phyloP scores from a whole-genome alignment of 2,888 invertebrate genomes.

The Chironomus riparius region DNA sequence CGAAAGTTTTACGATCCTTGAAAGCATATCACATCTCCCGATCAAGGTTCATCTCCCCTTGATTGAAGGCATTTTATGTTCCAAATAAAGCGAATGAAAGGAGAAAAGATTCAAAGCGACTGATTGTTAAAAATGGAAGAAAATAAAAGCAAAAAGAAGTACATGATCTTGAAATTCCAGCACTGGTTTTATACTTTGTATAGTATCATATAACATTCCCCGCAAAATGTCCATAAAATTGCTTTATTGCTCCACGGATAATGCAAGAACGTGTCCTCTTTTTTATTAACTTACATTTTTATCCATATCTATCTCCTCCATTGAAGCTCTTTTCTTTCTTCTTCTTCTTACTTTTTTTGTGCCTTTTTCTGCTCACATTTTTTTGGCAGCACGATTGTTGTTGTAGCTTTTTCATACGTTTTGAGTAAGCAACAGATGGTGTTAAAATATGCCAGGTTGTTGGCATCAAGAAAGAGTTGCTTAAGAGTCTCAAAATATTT shows the following conservation, averaged over 20 bases:
- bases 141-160: not conserved
- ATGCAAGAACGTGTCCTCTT: too few relatives aligned
- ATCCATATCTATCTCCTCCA: too few relatives aligned
- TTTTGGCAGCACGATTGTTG: too few relatives aligned
- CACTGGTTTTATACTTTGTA: not conserved
- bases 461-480: not conserved
- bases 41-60: not conserved
- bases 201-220: not conserved
- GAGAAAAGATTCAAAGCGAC: not conserved
- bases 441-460: conserved; percentile 14
- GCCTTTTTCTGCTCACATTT: too few relatives aligned
- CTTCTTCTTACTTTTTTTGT: too few relatives aligned
- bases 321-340: too few relatives aligned
- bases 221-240: not conserved
- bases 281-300: too few relatives aligned
- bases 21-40: not conserved
- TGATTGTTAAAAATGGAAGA: not conserved
- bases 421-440: conserved; percentile 10
- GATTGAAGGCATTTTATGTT: not conserved
- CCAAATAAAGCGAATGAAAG: not conserved
- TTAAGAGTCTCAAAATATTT: too few relatives aligned
- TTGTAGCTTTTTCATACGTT: not conserved
- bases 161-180: conserved; percentile 17
- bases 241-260: not conserved
- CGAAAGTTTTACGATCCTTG: not conserved